Evolutionary conservation across 2,888 invertebrate species (phyloP).

Genomic region (Timema podura): DNA sequence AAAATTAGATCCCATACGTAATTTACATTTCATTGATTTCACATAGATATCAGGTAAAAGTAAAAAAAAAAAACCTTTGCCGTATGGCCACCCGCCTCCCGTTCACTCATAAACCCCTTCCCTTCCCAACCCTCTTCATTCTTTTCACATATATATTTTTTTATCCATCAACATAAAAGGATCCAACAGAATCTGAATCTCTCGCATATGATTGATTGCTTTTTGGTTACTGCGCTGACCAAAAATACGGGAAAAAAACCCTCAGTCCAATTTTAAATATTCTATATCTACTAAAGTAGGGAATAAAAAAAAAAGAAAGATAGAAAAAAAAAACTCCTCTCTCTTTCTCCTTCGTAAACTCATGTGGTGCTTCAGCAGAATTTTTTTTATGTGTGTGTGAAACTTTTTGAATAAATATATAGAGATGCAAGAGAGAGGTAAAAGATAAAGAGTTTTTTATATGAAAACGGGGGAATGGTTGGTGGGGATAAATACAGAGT

Average conservation of each 20-base stretch:
- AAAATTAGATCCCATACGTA: too few relatives aligned
- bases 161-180: conserved; percentile 23
- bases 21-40: too few relatives aligned
- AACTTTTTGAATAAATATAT: conserved; percentile 16
- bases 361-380: conserved; percentile 14
- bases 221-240: conserved; percentile 20
- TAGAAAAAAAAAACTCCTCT: conserved; percentile 17
- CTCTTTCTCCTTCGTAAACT: background rate
- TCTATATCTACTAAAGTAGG: background rate
- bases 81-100: too few relatives aligned
- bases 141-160: conserved; percentile 3
- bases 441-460: too few relatives aligned
- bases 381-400: conserved; percentile 6
- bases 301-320: conserved; percentile 6
- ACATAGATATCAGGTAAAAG: too few relatives aligned
- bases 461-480: too few relatives aligned
- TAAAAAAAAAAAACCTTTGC: too few relatives aligned
- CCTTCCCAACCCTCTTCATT: background rate
- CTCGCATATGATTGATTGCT: conserved; percentile 23
- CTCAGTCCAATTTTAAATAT: too few relatives aligned
- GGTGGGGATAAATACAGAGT: too few relatives aligned
- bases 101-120: background rate
- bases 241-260: conserved; percentile 13
- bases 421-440: too few relatives aligned
- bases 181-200: conserved; percentile 20